These are phyloP conservation scores for Aviceda subcristata DNA, from an alignment of 2,113 vertebrate genomes.

Conservation along the genomic window DNA sequence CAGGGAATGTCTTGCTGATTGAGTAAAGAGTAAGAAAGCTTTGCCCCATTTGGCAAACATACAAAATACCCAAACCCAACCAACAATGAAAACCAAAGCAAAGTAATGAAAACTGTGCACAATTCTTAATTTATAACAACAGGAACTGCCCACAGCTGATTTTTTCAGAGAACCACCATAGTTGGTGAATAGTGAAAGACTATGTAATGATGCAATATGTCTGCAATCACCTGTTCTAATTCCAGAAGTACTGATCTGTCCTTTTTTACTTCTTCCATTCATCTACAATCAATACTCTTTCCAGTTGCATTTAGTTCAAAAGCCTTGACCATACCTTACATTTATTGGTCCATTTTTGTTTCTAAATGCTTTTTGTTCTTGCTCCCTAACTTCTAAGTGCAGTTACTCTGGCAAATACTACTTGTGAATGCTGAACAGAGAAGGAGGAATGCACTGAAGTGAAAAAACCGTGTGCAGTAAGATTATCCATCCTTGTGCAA, in stretches of 20 bases:
- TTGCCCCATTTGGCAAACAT: not conserved
- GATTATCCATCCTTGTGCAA: not conserved
- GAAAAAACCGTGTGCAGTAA: not conserved
- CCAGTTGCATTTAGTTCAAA: not conserved
- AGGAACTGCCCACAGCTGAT: not conserved
- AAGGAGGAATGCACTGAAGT: not conserved
- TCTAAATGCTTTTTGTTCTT: not conserved
- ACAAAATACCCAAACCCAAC: not conserved
- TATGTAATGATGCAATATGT: not conserved
- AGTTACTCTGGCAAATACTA: not conserved
- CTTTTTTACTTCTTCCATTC: not conserved
- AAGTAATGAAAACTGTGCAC: not conserved
- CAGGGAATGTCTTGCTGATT: not conserved
- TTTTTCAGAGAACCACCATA: not conserved
- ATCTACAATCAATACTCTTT: not conserved
- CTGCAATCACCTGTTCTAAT: not conserved
- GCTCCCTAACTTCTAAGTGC: not conserved
- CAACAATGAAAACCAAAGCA: not conserved
- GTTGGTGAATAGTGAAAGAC: not conserved
- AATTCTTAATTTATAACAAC: not conserved
- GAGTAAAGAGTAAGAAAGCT: not conserved
- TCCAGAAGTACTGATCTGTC: not conserved
- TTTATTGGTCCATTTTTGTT: not conserved
- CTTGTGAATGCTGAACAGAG: not conserved
- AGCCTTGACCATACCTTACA: not conserved